Evolutionary conservation across 2,888 invertebrate species (phyloP).

Genomic region (Drosophila prostipennis): DNA sequence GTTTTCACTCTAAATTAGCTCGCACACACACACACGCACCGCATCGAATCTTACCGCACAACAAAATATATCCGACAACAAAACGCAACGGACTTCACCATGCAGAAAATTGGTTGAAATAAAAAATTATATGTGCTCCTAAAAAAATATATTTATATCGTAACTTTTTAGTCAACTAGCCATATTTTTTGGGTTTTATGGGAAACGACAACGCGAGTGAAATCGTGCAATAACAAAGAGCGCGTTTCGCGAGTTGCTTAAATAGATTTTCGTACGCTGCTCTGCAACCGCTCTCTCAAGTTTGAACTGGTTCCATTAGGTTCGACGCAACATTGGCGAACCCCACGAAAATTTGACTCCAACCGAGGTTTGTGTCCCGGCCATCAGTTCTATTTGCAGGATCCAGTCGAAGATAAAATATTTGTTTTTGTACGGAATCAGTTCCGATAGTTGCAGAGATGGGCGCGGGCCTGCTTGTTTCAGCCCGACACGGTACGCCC

Average conservation of each 20-base stretch:
- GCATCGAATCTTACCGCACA: slow-evolving; percentile 23
- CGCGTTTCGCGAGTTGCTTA: slow-evolving; percentile 9
- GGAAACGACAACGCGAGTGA: slow-evolving; percentile 5
- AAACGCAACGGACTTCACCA: slow-evolving; percentile 36
- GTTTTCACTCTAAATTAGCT: slow-evolving; percentile 46
- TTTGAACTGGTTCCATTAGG: not conserved
- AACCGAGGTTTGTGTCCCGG: too few species aligned
- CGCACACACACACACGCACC: slow-evolving; percentile 10
- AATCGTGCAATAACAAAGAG: slow-evolving; percentile 12
- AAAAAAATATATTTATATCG: slow-evolving; percentile 2
- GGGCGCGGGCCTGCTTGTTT: too few species aligned
- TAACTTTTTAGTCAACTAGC: slow-evolving; percentile 8
- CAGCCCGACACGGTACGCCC: too few species aligned
- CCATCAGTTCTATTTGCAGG: too few species aligned
- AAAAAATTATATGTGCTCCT: not conserved
- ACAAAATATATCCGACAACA: slow-evolving; percentile 56
- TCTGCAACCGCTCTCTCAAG: not conserved
- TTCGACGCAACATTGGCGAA: not conserved
- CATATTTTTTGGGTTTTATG: slow-evolving; percentile 2
- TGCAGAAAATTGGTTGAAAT: not conserved
- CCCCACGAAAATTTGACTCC: too few species aligned
- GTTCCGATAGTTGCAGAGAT: too few species aligned
- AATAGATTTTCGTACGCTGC: slow-evolving; percentile 6
- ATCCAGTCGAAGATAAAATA: too few species aligned
- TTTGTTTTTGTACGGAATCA: too few species aligned